Percentiles rank a stretch among this genome's conserved stretches.
Evolutionary conservation across 2,113 vertebrate species (phyloP).

Genomic region (Scolopax mira): DNA sequence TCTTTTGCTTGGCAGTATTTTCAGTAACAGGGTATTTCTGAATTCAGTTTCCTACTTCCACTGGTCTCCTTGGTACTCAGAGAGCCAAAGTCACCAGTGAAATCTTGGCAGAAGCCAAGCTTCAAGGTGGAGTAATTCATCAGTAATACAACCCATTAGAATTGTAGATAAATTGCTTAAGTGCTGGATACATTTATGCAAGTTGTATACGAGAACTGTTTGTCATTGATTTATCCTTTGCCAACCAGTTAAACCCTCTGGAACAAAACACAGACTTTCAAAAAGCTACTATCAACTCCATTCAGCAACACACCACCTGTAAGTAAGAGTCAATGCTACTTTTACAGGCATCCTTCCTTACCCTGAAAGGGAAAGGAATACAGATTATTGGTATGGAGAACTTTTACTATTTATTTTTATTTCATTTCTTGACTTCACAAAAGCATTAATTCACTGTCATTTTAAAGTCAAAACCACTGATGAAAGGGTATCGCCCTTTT

Average conservation of each 20-base stretch:
- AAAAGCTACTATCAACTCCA: not conserved
- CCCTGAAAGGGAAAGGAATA: not conserved
- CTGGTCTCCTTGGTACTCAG: not conserved
- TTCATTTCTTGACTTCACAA: not conserved
- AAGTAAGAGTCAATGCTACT: not conserved
- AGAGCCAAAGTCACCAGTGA: slow-evolving; percentile 4
- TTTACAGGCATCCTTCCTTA: not conserved
- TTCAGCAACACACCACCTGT: not conserved
- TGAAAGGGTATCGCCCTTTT: not conserved
- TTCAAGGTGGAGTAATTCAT: not conserved
- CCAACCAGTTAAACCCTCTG: not conserved
- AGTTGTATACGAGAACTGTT: not conserved
- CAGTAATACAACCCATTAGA: not conserved
- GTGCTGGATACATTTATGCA: not conserved
- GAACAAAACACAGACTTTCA: not conserved
- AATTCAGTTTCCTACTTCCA: not conserved
- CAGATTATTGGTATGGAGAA: not conserved
- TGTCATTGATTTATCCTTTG: slow-evolving; percentile 7
- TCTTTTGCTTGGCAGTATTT: not conserved
- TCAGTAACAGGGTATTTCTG: not conserved
- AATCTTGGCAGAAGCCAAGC: slow-evolving; percentile 13
- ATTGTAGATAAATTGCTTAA: slow-evolving; percentile 8
- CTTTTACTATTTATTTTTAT: not conserved
- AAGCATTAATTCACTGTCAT: not conserved
- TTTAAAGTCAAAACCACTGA: not conserved